Base-by-base conservation (phyloP, 2,888 invertebrate species). In the Blera fallax region DNA sequence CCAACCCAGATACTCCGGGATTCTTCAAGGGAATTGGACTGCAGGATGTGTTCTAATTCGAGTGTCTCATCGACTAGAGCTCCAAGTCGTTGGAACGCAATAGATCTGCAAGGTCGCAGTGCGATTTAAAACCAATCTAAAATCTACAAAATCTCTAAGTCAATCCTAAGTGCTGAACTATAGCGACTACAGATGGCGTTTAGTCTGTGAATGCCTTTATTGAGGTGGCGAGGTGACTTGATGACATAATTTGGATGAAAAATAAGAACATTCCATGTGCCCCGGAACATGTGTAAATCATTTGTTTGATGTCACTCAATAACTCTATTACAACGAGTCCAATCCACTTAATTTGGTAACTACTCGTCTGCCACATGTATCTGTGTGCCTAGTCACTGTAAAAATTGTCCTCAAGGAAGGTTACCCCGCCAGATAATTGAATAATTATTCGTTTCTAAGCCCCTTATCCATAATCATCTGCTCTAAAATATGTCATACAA, bases 401-500 rank as follows among this genome's bases (percentile, higher is more conserved):
- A 2, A 24, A 8, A 2, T 34, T 34, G 14, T 37, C 34, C 34
- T 50, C 37, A 34, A 24, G 24, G 21, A 48, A 67, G 37, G 50
- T 32, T 50, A 14, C 10, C 37, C 21, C 27, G 3, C 27, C 14
- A 40, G 29, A 52, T 76, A 76, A 76, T 67, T 58, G 76, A 58
- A 67, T 58, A 67, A 76, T 76, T 56, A 56, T 56, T 43, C 14
- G 29, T 16, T 56, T 37, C 6, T 43, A 27, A 14, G 16, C 48
- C 65, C 48, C 65, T 45, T n/a, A n/a, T n/a, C n/a, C n/a, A 11
- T 58, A 76, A 69, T 77, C 67, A 32, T 67, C 67, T 69, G 76
- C 54, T 69, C 58, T 43, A 62, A 78, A 78, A 69, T 78, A 70
- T 78, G 77, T 45, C 62, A 32, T 16, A 43, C 50, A 78, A 52